Percentiles rank a stretch among this genome's conserved stretches.
Evolutionary conservation across 2,797 vertebrate genomes (phyloP).

Genomic region (Bradypodion ventrale): DNA sequence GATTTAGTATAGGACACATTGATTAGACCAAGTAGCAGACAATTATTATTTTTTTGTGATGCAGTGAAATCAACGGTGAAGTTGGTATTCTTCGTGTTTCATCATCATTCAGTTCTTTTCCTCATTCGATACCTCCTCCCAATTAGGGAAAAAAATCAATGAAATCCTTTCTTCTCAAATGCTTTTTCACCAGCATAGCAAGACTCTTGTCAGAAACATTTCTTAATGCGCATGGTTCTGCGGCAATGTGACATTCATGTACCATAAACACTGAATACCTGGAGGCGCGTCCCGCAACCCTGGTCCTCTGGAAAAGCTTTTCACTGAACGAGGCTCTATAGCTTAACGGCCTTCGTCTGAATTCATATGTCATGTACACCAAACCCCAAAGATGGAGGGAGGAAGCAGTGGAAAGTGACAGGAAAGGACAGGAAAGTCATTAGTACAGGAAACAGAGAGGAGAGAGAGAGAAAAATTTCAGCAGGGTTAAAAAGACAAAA

Average conservation of each 20-base stretch:
- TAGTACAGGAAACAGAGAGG: conserved; percentile 74
- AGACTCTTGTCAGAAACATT: neutral
- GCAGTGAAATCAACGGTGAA: neutral
- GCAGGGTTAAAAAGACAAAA: conserved; percentile 57
- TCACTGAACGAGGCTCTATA: conserved; percentile 90
- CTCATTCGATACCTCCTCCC: neutral
- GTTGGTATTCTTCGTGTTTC: neutral
- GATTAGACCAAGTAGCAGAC: no score
- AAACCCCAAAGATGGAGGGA: conserved; percentile 71
- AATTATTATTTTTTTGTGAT: no score
- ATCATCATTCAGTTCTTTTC: no score
- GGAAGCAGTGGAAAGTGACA: conserved; percentile 64
- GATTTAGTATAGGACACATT: no score
- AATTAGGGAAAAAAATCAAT: neutral
- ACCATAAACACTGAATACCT: conserved; percentile 70
- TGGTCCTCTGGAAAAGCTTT: conserved; percentile 92
- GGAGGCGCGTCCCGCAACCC: conserved; percentile 84
- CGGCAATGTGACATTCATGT: conserved; percentile 34
- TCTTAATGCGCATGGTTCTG: neutral
- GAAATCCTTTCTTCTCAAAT: neutral
- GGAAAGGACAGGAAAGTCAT: conserved; percentile 74
- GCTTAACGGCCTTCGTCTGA: conserved; percentile 90
- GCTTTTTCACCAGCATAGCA: neutral
- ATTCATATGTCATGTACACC: conserved; percentile 71
- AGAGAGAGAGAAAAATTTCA: conserved; percentile 60